Evolutionary conservation across 2,113 vertebrate species (phyloP), one percentile per base, ranked within the genome.

Genomic region (Polyodon spathula): DNA sequence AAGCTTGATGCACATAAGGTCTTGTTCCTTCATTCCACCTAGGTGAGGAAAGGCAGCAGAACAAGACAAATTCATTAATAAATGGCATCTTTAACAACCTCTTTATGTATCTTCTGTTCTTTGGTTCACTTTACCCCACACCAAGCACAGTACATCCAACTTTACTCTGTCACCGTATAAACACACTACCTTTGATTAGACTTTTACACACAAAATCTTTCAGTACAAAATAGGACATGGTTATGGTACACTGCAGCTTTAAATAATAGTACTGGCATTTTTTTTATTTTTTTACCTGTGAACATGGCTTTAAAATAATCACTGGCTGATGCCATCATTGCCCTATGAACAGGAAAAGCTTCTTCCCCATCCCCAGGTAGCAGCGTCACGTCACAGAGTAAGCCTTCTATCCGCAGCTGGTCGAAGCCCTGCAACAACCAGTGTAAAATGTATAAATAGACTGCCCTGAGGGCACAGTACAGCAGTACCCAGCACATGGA

Each of bases 221-320:
- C n/a, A n/a, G n/a, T n/a, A n/a, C n/a, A n/a, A n/a, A n/a, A n/a
- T n/a, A n/a, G n/a, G n/a, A n/a, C n/a, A n/a, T n/a, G n/a, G n/a
- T n/a, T n/a, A n/a, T n/a, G n/a, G n/a, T n/a, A n/a, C n/a, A n/a
- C n/a, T n/a, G n/a, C n/a, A n/a, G n/a, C n/a, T 7, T 50, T 50
- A 50, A n/a, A 50, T 12, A 50, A 50, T n/a, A 50, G 46, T 14
- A 50, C 11, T 50, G 11, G 46, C 4, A 50, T 50, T 5, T 14
- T 10, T 14, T 14, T 2, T 6, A 17, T 54, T 27, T 17, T 1
- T 64, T 52, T 78, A 98, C 96, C 96, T 92, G 96, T 99, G 87
- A 99, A 99, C 96, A 99, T 99, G 66, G 96, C 96, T 89, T 99
- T 99, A 84, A 99, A 99, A 83, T 98, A 99, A 79, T 99, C 96